Evolutionary conservation across 1,140 invertebrate genomes (phyloP), one percentile per base, ranked within the genome.

Genomic region (Drosophila ironensis): DNA sequence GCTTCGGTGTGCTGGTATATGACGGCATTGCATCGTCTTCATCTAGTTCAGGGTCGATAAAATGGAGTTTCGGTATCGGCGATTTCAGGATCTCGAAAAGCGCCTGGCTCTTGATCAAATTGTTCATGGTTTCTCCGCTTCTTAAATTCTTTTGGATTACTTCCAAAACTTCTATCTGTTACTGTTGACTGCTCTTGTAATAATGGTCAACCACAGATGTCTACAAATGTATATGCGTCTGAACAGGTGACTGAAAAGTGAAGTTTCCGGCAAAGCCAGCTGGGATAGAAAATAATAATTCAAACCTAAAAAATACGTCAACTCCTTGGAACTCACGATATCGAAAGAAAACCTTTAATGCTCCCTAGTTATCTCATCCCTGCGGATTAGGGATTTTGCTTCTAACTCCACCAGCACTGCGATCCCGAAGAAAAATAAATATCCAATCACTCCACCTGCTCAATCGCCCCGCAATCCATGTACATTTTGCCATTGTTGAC

Each of bases 401-500:
- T n/a, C n/a, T n/a, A n/a, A n/a, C n/a, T n/a, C n/a, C n/a, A n/a
- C n/a, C n/a, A n/a, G n/a, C n/a, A n/a, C 17, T 20, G 11, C 24
- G 14, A 25, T 4, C 5, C 25, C 14, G n/a, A 8, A 16, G 12
- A 11, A 11, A 19, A 8, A 42, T 42, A 37, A 37, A 42, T 7
- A 41, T 16, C 4, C 33, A 16, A 63, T 63, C 40, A 37, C 40
- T 38, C 22, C 35, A 6, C 9, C 48, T 33, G 24, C 28, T 28
- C 60, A 66, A 74, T 51, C 51, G 50, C 40, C 30, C 40, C 17
- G 27, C 48, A 68, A 52, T 44, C 33, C 40, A 47, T 16, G 66
- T 28, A 33, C 44, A 30, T 73, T 61, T 56, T 14, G 44, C 59
- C 33, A 30, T 56, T 53, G 53, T 61, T 67, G 76, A 80, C 76